Evolutionary conservation across 2,888 invertebrate species (phyloP), one percentile per base, ranked within the genome.

Genomic region (Drosophila stalkeri): DNA sequence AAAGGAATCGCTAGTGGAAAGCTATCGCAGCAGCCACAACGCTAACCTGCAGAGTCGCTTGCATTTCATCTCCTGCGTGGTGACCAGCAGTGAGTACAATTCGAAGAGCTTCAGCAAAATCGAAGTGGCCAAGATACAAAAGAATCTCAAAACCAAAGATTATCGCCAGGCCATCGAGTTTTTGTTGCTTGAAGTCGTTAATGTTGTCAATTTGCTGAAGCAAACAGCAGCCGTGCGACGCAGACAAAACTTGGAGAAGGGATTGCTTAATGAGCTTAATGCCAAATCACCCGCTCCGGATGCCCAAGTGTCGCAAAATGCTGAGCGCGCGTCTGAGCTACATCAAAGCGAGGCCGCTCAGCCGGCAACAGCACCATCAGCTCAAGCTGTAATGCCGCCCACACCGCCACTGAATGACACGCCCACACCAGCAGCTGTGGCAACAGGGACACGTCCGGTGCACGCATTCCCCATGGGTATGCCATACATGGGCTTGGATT

Each of bases 91-190:
- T 8, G 83, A 91, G 47, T 86, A 90, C 43, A 92, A 92, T 39
- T 71, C 83, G 0, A 75, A 78, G 11, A 77, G 67, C 1, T 90
- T 92, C 55, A 88, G 80, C 35, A 91, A 90, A 77, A 72, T 80
- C 4, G 84, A 92, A 51, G 86, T 91, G 35, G 86, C 88, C 11
- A 91, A 90, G 44, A 75, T 92, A 12, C 92, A 92, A 62, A 80
- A 80, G 41, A 92, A 92, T 74, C 80, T 92, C 0, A 92, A 90
- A 43, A 68, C 89, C 0, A 54, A 62, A 2, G 86, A 93, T 61
- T 91, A 90, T 78, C 86, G 89, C 0, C 55, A 83, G 64, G 89
- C 89, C 2, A 73, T 93, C n/a, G 91, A 92, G 47, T 92, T 92
- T 62, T 79, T 93, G 3, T 72, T 91, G 70, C 83, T 81, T 16